Percentiles rank a stretch among this genome's conserved stretches.
These are phyloP conservation scores for Labrus mixtus DNA, from an alignment of 2,113 vertebrate genomes.

Conservation along the genomic window DNA sequence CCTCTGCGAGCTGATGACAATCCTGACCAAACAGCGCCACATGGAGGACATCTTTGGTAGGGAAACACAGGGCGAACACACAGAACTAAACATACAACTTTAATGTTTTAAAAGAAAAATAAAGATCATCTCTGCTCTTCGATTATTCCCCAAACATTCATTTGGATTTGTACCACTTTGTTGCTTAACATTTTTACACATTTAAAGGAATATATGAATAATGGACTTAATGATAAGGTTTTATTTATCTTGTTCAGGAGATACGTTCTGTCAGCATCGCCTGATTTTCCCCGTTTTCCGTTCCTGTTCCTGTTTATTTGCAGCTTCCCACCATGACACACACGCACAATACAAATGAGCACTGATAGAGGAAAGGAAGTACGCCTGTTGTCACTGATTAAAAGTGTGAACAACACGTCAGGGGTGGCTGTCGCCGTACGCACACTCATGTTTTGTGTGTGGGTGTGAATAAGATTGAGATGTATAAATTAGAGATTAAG, in stretches of 20 bases:
- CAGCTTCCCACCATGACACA: not conserved
- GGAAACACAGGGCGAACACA: not conserved
- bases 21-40: conserved; percentile 83
- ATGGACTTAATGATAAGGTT: not conserved
- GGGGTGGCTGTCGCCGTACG: not conserved
- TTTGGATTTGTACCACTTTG: no score
- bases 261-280: not conserved
- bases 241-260: not conserved
- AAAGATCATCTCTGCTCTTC: no score
- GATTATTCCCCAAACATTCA: no score
- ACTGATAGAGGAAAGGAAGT: not conserved
- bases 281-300: not conserved
- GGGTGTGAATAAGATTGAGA: no score
- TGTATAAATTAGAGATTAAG: no score
- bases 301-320: conserved; percentile 5
- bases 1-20: conserved; percentile 47
- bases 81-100: not conserved
- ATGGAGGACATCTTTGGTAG: conserved; percentile 66
- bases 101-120: not conserved
- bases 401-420: not conserved
- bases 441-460: no score
- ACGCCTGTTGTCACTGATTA: conserved; percentile 10
- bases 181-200: no score
- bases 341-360: not conserved
- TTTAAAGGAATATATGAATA: not conserved